Percentiles rank a stretch among this genome's conserved stretches.
phyloP scores from a whole-genome alignment of 2,888 invertebrate species.

The Drosophila algonquin region DNA sequence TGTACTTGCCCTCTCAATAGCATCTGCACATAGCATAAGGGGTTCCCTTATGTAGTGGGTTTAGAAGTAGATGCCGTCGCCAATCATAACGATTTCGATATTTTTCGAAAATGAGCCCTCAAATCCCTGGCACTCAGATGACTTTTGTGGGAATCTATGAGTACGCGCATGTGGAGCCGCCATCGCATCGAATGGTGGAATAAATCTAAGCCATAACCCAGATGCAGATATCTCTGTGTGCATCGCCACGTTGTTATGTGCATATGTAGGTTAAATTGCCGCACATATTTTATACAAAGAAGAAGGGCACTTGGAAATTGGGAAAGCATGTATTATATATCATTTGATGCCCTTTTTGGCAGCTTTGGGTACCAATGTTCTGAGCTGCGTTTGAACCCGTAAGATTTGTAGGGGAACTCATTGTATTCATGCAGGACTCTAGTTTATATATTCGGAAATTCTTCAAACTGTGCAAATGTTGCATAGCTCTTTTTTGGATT shows the following conservation, averaged over 20 bases:
- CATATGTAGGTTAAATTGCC: conserved; percentile 50
- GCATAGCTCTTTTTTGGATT: neutral
- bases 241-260: neutral
- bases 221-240: neutral
- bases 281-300: conserved; percentile 62
- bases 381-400: neutral
- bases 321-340: conserved; percentile 65
- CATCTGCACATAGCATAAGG: too few relatives aligned
- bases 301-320: conserved; percentile 65
- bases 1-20: too few relatives aligned
- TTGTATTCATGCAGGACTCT: too few relatives aligned
- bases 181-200: conserved; percentile 19
- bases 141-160: conserved; percentile 8
- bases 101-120: conserved; percentile 24
- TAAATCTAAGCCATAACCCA: conserved; percentile 37
- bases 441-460: too few relatives aligned
- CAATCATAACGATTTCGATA: conserved; percentile 8
- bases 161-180: conserved; percentile 1
- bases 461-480: neutral
- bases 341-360: neutral
- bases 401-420: too few relatives aligned
- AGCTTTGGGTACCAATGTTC: neutral
- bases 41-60: too few relatives aligned
- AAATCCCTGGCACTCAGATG: conserved; percentile 34
- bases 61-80: too few relatives aligned